phyloP scores from a whole-genome alignment of 2,797 vertebrate species.

The Austrolebias charrua region DNA sequence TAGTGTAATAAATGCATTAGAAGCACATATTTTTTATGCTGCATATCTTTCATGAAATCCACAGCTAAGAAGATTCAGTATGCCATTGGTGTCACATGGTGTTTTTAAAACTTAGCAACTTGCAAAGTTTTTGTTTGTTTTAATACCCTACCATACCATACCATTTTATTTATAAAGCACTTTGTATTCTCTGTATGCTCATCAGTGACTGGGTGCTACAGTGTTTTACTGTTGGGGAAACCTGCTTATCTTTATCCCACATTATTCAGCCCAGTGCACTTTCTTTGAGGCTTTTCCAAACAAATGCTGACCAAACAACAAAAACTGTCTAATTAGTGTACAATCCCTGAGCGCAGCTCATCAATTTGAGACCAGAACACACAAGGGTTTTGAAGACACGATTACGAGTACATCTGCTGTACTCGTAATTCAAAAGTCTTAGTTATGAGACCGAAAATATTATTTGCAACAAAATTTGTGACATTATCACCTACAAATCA shows the following conservation, averaged over 20 bases:
- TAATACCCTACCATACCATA: no score
- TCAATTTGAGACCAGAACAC: conserved; percentile 15
- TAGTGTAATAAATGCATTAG: neutral
- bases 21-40: neutral
- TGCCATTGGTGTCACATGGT: neutral
- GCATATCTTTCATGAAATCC: neutral
- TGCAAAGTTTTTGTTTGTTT: conserved; percentile 7
- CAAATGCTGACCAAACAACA: conserved; percentile 34
- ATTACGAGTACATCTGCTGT: conserved; percentile 9
- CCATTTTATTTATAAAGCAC: no score
- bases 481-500: neutral
- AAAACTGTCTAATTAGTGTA: conserved; percentile 34
- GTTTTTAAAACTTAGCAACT: conserved; percentile 6
- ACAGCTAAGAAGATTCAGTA: neutral
- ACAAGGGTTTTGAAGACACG: conserved; percentile 16
- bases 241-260: conserved; percentile 14
- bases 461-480: neutral
- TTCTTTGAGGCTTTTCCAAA: conserved; percentile 22
- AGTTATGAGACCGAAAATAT: neutral
- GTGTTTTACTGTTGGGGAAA: conserved; percentile 25
- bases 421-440: neutral
- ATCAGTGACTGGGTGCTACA: conserved; percentile 7
- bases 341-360: conserved; percentile 7
- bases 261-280: conserved; percentile 23
- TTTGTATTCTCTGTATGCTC: no score